These are phyloP conservation scores for Styela clava DNA, from an alignment of 23 tunicate genomes.

Conservation along the genomic window DNA sequence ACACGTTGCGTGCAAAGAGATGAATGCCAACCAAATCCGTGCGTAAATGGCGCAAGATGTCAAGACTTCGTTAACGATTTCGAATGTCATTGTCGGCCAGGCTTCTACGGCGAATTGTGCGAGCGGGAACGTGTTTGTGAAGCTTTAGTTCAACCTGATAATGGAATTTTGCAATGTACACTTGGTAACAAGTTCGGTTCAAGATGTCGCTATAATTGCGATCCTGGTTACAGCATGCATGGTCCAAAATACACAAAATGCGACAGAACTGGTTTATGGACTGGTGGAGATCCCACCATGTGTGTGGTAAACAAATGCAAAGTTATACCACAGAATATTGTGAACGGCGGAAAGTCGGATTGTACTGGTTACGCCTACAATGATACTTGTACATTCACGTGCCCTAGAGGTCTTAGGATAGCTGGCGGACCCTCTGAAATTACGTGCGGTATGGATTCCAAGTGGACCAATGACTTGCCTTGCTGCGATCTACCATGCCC, in stretches of 20 bases:
- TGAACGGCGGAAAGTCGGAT: constrained; percentile 47
- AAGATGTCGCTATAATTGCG: constrained; percentile 45
- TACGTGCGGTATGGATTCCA: constrained; percentile 27
- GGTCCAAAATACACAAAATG: constrained; percentile 52
- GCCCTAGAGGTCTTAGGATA: constrained; percentile 39
- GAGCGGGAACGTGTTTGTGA: constrained; percentile 48
- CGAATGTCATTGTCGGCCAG: constrained; percentile 49
- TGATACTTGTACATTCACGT: constrained; percentile 49
- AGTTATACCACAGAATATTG: constrained; percentile 37
- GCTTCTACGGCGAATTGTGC: constrained; percentile 46
- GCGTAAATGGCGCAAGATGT: constrained; percentile 45
- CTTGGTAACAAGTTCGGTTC: constrained; percentile 35
- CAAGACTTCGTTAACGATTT: constrained; percentile 40
- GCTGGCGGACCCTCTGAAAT: constrained; percentile 57
- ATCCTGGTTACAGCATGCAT: constrained; percentile 43
- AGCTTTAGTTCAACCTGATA: constrained; percentile 25
- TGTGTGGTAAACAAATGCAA: constrained; percentile 54
- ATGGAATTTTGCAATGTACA: constrained; percentile 61
- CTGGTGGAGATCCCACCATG: constrained; percentile 37
- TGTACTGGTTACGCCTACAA: constrained; percentile 52
- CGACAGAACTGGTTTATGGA: constrained; percentile 42
- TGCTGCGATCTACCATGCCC: constrained; percentile 77
- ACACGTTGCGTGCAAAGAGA: constrained; percentile 20
- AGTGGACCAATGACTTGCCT: constrained; percentile 45
- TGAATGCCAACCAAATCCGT: constrained; percentile 60